These are phyloP conservation scores for Ectemnius continuus DNA, from an alignment of 2,888 invertebrate genomes.

Conservation along the genomic window DNA sequence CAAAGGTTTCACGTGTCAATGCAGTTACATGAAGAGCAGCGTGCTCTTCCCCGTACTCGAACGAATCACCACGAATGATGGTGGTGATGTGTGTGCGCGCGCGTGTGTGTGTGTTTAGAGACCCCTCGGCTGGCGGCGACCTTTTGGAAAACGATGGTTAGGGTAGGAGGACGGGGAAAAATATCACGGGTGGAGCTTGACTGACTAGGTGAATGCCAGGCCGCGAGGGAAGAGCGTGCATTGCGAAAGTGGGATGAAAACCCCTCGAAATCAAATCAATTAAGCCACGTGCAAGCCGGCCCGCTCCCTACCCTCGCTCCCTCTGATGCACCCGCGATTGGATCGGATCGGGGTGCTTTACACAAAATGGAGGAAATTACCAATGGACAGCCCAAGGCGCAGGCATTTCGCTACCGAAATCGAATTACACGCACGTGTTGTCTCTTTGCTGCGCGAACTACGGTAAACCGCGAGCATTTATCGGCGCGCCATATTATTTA, in stretches of 20 bases:
- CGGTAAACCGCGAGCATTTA: too few relatives aligned
- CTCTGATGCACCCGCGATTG: constrained; percentile 61
- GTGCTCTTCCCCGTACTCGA: neutral
- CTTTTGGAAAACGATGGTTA: constrained; percentile 53
- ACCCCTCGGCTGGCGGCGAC: constrained; percentile 44
- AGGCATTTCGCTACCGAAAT: constrained; percentile 7
- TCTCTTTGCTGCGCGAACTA: too few relatives aligned
- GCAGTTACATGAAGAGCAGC: constrained; percentile 37
- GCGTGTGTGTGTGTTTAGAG: constrained; percentile 48
- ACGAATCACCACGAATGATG: too few relatives aligned
- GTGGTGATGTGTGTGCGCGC: constrained; percentile 3
- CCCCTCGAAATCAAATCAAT: constrained; percentile 76
- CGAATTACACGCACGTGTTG: neutral
- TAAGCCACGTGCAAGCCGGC: constrained; percentile 72
- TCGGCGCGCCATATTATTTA: too few relatives aligned
- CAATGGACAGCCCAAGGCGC: constrained; percentile 1
- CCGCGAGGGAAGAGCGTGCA: constrained; percentile 39
- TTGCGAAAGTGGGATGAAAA: constrained; percentile 67
- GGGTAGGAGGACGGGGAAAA: constrained; percentile 19
- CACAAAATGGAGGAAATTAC: constrained; percentile 70
- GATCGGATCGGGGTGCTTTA: constrained; percentile 66
- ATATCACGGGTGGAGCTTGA: constrained; percentile 25
- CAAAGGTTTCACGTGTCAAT: constrained; percentile 52
- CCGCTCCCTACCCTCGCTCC: constrained; percentile 38
- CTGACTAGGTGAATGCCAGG: constrained; percentile 43